Evolutionary conservation across 2,797 vertebrate genomes (phyloP), one percentile per base, ranked within the genome.

Genomic region (Channallabes apus): DNA sequence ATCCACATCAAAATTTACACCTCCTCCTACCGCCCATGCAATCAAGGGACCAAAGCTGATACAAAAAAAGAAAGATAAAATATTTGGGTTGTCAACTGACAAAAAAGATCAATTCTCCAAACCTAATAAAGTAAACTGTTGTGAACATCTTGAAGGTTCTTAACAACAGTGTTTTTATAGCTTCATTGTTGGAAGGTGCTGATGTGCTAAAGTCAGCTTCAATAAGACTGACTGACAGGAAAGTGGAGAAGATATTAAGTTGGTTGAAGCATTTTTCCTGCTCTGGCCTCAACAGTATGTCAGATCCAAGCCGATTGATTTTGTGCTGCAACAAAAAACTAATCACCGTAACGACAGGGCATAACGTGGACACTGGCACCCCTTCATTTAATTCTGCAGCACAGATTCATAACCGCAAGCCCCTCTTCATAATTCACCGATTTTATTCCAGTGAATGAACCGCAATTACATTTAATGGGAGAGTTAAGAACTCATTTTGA

Each of bases 401-500:
- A 59, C 61, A 77, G 84, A 88, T 90, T 90, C 88, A 87, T 93
- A 94, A 92, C 92, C 90, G 91, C 89, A 92, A 86, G 86, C 88
- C 92, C 90, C 92, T 92, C 90, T 92, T 86, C 91, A 92, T 88
- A 89, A 94, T 93, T 94, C 87, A 90, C 94, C 93, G 11, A 91
- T 90, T 93, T 93, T 91, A 90, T 92, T 91, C 93, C 93, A 84
- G 91, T 93, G 91, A 91, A 92, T 86, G 87, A 94, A 94, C 93
- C 91, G 93, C 93, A 95, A 95, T 95, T 95, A 94, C 92, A 94
- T 95, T 95, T 95, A 95, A 94, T 95, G 90, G 90, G 88, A 88
- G 94, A 92, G 93, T 92, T 95, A 94, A 95, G 93, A 94, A 94
- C 92, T 94, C 92, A 93, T 94, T 93, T 94, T 91, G 93, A 94